Percentiles rank a stretch among this genome's conserved stretches.
These are phyloP conservation scores for Papilio aristodemus DNA, from an alignment of 1,140 invertebrate species.

Conservation along the genomic window DNA sequence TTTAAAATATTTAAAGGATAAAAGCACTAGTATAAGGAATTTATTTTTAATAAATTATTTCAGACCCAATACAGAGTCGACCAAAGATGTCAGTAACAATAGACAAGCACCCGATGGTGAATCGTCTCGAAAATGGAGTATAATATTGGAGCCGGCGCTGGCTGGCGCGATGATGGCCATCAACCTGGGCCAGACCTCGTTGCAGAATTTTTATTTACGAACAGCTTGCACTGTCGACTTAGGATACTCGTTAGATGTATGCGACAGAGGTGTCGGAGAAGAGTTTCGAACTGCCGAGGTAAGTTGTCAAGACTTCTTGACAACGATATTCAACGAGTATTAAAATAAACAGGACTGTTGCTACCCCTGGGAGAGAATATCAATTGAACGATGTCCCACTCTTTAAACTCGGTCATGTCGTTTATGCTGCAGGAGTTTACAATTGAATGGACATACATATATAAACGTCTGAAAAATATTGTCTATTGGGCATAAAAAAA, in stretches of 20 bases:
- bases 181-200: conserved; percentile 68
- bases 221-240: conserved; percentile 72
- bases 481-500: too few relatives aligned
- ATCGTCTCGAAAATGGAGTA: conserved; percentile 51
- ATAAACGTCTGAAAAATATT: too few relatives aligned
- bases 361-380: too few relatives aligned
- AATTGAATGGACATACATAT: too few relatives aligned
- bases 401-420: too few relatives aligned
- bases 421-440: too few relatives aligned
- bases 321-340: too few relatives aligned
- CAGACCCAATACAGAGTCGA: conserved; percentile 37
- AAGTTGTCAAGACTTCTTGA: too few relatives aligned
- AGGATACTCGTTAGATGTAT: conserved; percentile 53
- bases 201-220: conserved; percentile 72
- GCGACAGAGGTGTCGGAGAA: conserved; percentile 65
- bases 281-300: conserved; percentile 66
- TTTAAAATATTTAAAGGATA: too few relatives aligned
- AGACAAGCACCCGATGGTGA: conserved; percentile 30
- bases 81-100: conserved; percentile 36
- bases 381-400: too few relatives aligned
- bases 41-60: conserved; percentile 20
- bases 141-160: conserved; percentile 67
- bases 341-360: too few relatives aligned
- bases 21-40: background rate
- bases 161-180: conserved; percentile 74